Base-by-base conservation (phyloP, 2,888 invertebrate species). In the Trichopoda pennipes region DNA sequence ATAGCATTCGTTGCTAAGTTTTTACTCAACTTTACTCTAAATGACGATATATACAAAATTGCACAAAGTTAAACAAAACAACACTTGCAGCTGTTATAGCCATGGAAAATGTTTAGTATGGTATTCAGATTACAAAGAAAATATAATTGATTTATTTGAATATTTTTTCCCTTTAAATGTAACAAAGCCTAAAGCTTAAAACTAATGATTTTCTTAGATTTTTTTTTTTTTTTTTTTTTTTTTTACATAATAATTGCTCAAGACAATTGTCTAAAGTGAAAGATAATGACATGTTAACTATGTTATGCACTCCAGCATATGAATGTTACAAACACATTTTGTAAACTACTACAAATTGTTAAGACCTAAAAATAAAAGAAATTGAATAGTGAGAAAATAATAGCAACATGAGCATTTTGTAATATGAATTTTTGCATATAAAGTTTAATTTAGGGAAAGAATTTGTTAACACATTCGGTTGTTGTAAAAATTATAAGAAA, bases 281-380 rank as follows among this genome's bases (percentile, higher is more conserved):
- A 82, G 81, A 82, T 82, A 82, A 82, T 82, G 74, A 75, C 70
- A 81, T 63, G 78, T 78, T 82, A 70, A 72, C 49, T 53, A 49
- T 56, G 17, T 55, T 38, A 12, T 38, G 12, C 38, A 23, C 4
- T 19, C 4, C 6, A 14, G 51, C 42, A 32, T 7, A 19, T 53
- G 32, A 35, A 55, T 44, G 42, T 10, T 23, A 4, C 23, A 38
- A 12, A 38, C 38, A 38, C 38, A 38, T 38, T 19, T n/a, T 51
- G 23, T 8, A 55, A 19, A 42, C 44, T 61, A n/a, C 14, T 32
- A 55, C 14, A 80, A 21, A 74, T 74, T 68, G 16, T 51, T 21
- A 73, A 38, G 38, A 6, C 12, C 2, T 38, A 12, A 38, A 38
- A 38, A 38, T 38, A 38, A 38, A 7, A 38, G 0, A 38, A 38